Conservation (phyloP, 2,888 invertebrate genomes). For the Zygothrica quintamaculata region DNA sequence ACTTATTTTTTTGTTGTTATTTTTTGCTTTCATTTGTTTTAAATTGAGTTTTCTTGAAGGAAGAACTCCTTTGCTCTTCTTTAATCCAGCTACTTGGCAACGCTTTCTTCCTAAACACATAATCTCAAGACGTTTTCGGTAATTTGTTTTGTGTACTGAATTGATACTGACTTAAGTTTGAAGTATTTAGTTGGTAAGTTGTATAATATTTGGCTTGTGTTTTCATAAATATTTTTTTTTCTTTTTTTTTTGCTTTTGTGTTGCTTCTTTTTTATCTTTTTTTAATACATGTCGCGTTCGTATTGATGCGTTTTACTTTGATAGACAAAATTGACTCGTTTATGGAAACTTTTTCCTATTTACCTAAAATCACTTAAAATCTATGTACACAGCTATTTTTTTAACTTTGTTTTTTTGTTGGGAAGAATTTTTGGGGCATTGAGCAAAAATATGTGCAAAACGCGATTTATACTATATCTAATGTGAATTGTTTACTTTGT, state of each 20-base stretch:
- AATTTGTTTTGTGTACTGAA: constrained; percentile 33
- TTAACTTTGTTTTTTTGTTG: constrained; percentile 3
- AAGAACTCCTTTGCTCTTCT: constrained; percentile 13
- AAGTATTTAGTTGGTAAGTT: constrained; percentile 39
- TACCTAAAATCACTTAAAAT: constrained; percentile 44
- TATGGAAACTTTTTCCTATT: constrained; percentile 51
- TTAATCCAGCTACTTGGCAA: constrained; percentile 65
- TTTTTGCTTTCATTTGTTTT: constrained; percentile 14
- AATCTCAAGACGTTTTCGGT: constrained; percentile 65
- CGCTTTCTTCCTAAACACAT: constrained; percentile 48
- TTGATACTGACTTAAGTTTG: constrained; percentile 68
- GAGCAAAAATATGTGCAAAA: constrained; percentile 70
- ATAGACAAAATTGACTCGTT: constrained; percentile 73
- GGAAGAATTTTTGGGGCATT: constrained; percentile 55
- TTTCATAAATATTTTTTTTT: too few relatives aligned
- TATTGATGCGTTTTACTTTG: constrained; percentile 62
- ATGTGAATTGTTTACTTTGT: constrained; percentile 8
- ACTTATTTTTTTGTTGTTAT: constrained; percentile 21
- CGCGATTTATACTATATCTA: constrained; percentile 53
- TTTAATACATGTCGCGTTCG: constrained; percentile 65
- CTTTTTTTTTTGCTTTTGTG: constrained; percentile 25
- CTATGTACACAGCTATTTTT: constrained; percentile 66
- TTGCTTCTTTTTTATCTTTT: too few relatives aligned
- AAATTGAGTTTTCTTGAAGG: constrained; percentile 6
- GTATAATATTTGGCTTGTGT: constrained; percentile 74